phyloP scores from a whole-genome alignment of 92 coral and sea anemone genomes.

The Palythoa caribaeorum region DNA sequence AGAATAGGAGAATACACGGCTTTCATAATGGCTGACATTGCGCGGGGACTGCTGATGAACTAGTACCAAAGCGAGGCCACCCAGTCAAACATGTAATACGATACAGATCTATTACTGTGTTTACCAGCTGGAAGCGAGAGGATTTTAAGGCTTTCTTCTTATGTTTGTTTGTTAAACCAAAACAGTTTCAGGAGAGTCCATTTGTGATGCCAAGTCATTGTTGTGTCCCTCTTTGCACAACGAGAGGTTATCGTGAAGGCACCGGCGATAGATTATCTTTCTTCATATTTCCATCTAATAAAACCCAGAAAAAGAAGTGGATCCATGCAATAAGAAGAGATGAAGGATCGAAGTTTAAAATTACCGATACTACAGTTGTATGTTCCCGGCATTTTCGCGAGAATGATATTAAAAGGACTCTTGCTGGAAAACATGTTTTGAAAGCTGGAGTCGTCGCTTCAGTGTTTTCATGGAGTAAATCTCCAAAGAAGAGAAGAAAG shows the following conservation, averaged over 20 bases:
- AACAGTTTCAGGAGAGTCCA: no score
- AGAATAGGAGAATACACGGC: background rate
- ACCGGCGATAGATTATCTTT: conserved; percentile 55
- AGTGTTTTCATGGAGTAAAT: conserved; percentile 56
- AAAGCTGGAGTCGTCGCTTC: conserved; percentile 53
- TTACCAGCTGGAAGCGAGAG: background rate
- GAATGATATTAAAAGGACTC: conserved; percentile 43
- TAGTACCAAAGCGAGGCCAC: background rate
- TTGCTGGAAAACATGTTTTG: conserved; percentile 34
- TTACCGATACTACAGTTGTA: conserved; percentile 45
- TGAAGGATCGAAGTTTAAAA: conserved; percentile 50
- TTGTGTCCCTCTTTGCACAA: conserved; percentile 60
- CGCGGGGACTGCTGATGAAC: background rate
- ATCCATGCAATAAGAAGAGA: conserved; percentile 65
- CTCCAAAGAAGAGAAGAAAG: conserved; percentile 54
- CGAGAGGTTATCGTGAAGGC: conserved; percentile 55
- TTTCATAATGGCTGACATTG: background rate
- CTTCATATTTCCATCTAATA: conserved; percentile 53
- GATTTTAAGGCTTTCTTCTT: no score
- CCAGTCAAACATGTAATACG: no score
- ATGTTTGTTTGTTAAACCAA: no score
- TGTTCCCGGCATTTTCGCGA: conserved; percentile 58
- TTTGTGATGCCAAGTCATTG: conserved; percentile 47
- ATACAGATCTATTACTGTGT: no score
- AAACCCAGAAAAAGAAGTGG: conserved; percentile 48